Base-by-base conservation (phyloP, 2,888 invertebrate species). In the Phragmatobia fuliginosa region DNA sequence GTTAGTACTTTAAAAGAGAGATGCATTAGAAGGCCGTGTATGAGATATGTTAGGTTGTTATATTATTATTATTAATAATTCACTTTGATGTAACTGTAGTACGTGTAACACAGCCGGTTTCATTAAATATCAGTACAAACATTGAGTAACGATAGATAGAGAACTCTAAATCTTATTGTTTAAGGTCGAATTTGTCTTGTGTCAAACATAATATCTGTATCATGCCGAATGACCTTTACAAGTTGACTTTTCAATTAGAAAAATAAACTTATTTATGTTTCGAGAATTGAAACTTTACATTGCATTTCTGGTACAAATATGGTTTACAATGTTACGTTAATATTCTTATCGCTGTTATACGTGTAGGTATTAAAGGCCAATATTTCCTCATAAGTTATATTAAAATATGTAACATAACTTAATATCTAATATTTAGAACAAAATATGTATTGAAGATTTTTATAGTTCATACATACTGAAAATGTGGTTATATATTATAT, bases 171-270 rank as follows among this genome's bases (percentile, higher is more conserved):
- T 0, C 2, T 6, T 56, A 28, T 28, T 0, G 5, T 6, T 7
- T 56, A 56, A 56, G 28, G 28, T 56, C 1, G 1, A 56, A 56
- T 28, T 56, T 56, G 25, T 56, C 56, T 52, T 25, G 52, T 52
- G 4, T 25, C 25, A 28, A 14, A 56, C 56, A 16, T 5, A 25
- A 28, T 28, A 56, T 56, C 56, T 56, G 28, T 28, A 56, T 16
- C 28, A 25, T 28, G 11, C 36, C 6, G 16, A 61, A 25, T 36
- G n/a, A 56, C 56, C 28, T 56, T 28, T 56, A 56, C 56, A 28
- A 56, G 16, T 56, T 56, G 56, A 56, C 28, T 56, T 56, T 56
- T 56, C 28, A 56, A 56, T 28, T 14, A 56, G 56, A 28, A 56
- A 56, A 56, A 56, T 56, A 56, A 28, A 28, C 56, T 16, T 56